Evolutionary conservation across 2,888 invertebrate species (phyloP).

Genomic region (Lasioglossum oenotherae): DNA sequence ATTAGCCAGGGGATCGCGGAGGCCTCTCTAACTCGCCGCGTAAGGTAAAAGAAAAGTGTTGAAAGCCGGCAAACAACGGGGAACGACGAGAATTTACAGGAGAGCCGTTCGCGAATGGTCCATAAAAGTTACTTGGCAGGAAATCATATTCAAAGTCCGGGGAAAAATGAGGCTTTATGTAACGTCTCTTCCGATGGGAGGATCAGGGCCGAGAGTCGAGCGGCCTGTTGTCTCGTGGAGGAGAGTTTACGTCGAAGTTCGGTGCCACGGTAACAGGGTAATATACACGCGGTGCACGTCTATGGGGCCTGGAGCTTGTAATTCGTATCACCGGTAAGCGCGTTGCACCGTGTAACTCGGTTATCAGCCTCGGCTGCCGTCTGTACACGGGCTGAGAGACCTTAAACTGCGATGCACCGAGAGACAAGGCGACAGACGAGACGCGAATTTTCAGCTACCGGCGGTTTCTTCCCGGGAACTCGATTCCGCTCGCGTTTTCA

Average conservation of each 20-base stretch:
- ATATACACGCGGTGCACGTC: constrained; percentile 69
- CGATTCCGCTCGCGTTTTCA: constrained; percentile 15
- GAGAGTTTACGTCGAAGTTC: constrained; percentile 55
- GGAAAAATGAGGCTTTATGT: constrained; percentile 5
- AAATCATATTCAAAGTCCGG: constrained; percentile 3
- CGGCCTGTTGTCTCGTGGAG: constrained; percentile 43
- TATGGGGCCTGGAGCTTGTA: constrained; percentile 62
- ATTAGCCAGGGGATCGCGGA: background rate
- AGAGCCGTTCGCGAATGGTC: background rate
- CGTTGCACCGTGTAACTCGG: constrained; percentile 65
- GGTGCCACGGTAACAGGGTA: constrained; percentile 68
- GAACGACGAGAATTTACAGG: background rate
- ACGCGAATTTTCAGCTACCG: constrained; percentile 30
- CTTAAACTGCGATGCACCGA: constrained; percentile 32
- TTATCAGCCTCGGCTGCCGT: constrained; percentile 47
- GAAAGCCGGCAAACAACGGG: background rate
- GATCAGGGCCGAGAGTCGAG: background rate
- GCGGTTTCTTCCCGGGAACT: constrained; percentile 14
- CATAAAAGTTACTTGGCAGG: background rate
- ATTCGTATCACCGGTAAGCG: constrained; percentile 68
- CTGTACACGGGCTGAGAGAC: constrained; percentile 31
- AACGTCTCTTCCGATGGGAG: background rate
- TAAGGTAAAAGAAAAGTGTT: background rate
- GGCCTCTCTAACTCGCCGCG: constrained; percentile 11
- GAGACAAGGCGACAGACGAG: constrained; percentile 12